These are phyloP conservation scores for Drosophila algonquin DNA, from an alignment of 2,888 invertebrate genomes.

Conservation along the genomic window DNA sequence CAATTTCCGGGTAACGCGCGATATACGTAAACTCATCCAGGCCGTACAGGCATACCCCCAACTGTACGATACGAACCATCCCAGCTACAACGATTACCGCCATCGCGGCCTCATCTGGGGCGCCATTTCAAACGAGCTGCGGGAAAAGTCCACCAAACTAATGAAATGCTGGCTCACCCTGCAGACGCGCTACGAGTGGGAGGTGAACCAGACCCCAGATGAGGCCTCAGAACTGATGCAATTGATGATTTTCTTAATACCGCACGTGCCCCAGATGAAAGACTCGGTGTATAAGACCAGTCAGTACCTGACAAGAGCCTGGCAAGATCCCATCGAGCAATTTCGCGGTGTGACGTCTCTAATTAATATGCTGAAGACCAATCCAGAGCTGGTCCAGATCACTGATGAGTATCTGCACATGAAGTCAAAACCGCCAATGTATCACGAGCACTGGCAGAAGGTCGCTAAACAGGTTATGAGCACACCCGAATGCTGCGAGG, in stretches of 20 bases:
- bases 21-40: constrained; percentile 55
- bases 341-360: constrained; percentile 68
- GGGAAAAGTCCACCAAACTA: constrained; percentile 79
- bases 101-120: constrained; percentile 79
- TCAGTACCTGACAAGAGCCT: constrained; percentile 51
- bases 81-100: constrained; percentile 53
- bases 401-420: constrained; percentile 36
- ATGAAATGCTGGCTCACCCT: constrained; percentile 78
- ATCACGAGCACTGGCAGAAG: constrained; percentile 56
- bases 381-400: constrained; percentile 48
- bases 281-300: constrained; percentile 72
- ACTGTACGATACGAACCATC: constrained; percentile 62
- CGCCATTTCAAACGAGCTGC: constrained; percentile 71
- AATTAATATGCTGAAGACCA: constrained; percentile 55
- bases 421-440: constrained; percentile 27
- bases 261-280: constrained; percentile 41
- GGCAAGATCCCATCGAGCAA: constrained; percentile 75
- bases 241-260: constrained; percentile 56
- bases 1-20: background rate
- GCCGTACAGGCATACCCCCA: constrained; percentile 70
- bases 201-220: constrained; percentile 25
- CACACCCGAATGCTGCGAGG: constrained; percentile 70
- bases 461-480: constrained; percentile 33
- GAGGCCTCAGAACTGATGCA: constrained; percentile 41
- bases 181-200: constrained; percentile 79